phyloP scores from a whole-genome alignment of 2,888 invertebrate genomes.

The Caenorhabditis sp. region DNA sequence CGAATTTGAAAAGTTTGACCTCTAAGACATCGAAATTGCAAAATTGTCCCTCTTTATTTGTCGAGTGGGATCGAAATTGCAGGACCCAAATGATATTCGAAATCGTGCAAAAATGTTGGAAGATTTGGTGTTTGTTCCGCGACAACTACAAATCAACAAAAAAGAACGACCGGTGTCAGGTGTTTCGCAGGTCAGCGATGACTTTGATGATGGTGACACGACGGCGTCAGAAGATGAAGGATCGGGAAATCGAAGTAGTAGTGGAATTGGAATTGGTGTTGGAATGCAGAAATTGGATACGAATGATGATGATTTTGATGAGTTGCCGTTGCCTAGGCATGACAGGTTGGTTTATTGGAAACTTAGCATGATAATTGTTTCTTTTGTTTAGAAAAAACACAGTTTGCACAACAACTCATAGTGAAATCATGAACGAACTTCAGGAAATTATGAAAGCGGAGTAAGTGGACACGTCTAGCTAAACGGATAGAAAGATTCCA shows the following conservation, averaged over 20 bases:
- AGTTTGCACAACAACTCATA: slow-evolving; percentile 26
- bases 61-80: neutral
- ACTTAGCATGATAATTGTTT: neutral
- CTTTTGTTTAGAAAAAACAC: slow-evolving; percentile 22
- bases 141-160: neutral
- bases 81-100: slow-evolving; percentile 6
- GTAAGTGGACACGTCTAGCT: slow-evolving; percentile 24
- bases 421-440: slow-evolving; percentile 50
- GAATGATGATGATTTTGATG: slow-evolving; percentile 25
- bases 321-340: slow-evolving; percentile 20
- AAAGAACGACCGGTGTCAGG: slow-evolving; percentile 19
- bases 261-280: neutral
- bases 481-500: neutral
- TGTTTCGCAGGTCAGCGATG: slow-evolving; percentile 27
- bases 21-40: neutral
- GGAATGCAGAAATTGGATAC: slow-evolving; percentile 6
- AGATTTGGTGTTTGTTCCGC: slow-evolving; percentile 24
- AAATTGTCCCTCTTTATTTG: slow-evolving; percentile 11
- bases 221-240: slow-evolving; percentile 30
- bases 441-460: slow-evolving; percentile 5
- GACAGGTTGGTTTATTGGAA: slow-evolving; percentile 12
- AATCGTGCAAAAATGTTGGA: slow-evolving; percentile 21
- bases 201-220: slow-evolving; percentile 36
- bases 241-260: neutral
- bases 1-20: neutral